Percentiles rank a stretch among this genome's conserved stretches.
Evolutionary conservation across 1,140 invertebrate genomes (phyloP).

Genomic region (Holcopasites calliopsidis): DNA sequence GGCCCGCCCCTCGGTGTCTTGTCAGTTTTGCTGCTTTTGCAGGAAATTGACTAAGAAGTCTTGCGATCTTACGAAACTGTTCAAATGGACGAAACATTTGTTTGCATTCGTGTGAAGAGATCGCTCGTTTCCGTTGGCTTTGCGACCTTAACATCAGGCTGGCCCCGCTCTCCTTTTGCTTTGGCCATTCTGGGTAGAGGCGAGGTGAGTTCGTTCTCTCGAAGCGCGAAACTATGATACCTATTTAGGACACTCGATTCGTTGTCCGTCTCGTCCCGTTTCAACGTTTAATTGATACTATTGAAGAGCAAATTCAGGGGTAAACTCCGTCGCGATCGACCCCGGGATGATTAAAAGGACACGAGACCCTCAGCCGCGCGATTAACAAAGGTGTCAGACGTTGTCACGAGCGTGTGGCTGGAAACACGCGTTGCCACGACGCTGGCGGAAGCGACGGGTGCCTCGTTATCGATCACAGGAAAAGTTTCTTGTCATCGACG

Average conservation of each 20-base stretch:
- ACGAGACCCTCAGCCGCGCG: neutral
- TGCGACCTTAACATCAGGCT: neutral
- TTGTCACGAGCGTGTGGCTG: neutral
- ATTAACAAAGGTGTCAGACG: neutral
- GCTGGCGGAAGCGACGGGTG: conserved; percentile 12
- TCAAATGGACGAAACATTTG: no score
- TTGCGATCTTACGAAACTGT: no score
- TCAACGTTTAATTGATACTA: neutral
- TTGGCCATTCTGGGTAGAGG: neutral
- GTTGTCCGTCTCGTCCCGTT: neutral
- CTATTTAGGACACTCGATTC: neutral
- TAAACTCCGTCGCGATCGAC: no score
- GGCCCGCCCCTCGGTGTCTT: no score
- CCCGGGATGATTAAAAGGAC: no score
- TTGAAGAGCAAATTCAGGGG: no score
- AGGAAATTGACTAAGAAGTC: no score
- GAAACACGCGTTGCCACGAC: conserved; percentile 45
- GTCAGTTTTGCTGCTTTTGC: no score
- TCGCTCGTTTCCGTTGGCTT: neutral
- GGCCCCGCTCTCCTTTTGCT: neutral
- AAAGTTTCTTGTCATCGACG: conserved; percentile 41
- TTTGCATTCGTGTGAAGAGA: no score
- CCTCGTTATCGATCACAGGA: conserved; percentile 40
- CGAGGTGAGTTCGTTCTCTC: neutral
- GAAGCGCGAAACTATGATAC: neutral